Evolutionary conservation across 2,113 vertebrate species (phyloP).

Genomic region (Psilopogon haemacephalus): DNA sequence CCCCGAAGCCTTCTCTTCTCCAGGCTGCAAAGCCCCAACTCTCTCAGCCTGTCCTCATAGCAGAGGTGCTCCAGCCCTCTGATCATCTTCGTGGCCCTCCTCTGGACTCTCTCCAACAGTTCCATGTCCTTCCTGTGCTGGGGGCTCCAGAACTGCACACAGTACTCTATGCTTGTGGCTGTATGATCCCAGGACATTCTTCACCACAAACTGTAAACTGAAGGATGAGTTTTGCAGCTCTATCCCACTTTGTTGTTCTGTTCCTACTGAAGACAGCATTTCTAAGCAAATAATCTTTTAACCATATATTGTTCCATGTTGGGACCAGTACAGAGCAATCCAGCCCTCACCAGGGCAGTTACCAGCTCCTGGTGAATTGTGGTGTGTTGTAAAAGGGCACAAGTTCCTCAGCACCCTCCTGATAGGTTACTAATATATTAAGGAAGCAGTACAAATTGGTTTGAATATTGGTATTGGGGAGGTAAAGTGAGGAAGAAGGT

Average conservation of each 20-base stretch:
- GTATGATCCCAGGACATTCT: background rate
- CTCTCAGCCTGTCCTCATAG: too few species aligned
- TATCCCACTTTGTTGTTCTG: background rate
- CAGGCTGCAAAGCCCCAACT: too few species aligned
- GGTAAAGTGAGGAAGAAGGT: background rate
- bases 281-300: background rate
- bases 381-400: background rate
- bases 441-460: background rate
- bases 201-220: background rate
- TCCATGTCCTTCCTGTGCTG: too few species aligned
- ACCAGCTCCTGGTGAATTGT: background rate
- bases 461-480: background rate
- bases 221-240: background rate
- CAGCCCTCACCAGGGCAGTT: background rate
- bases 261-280: background rate
- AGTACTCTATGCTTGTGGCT: background rate
- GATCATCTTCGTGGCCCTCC: too few species aligned
- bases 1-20: too few species aligned
- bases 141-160: too few species aligned
- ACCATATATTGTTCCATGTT: background rate
- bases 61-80: too few species aligned
- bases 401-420: background rate
- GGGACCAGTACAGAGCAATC: background rate
- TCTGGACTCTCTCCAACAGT: too few species aligned
- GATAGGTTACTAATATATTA: rapidly evolving